Evolutionary conservation across 2,888 invertebrate genomes (phyloP), one percentile per base, ranked within the genome.

Genomic region (Choristoneura rosaceana): DNA sequence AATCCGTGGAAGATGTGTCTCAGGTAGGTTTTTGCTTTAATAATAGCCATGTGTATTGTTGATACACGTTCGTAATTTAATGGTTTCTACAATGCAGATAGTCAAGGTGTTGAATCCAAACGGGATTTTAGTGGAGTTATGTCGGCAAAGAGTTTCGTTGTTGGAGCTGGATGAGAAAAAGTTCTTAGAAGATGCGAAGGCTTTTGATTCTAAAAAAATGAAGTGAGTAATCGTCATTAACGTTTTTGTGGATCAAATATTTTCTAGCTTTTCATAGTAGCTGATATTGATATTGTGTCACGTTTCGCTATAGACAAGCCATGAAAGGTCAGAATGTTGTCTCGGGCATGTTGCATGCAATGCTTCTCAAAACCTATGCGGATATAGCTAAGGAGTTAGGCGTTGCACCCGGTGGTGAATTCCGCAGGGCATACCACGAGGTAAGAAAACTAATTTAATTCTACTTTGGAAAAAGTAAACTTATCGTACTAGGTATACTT

Each of bases 371-470:
- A 78, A 92, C 94, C 0, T 94, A 94, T 67, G 94, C 94, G 34
- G 94, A 94, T 74, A 91, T 94, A 50, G 92, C 94, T 0, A 93
- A 89, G 77, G 94, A 94, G 79, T 79, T 94, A 61, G 94, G 92
- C 1, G 94, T 94, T 0, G 94, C 94, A 7, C 94, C 94, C 0
- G 94, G 94, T 0, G 94, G 94, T 33, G 94, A 94, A 77, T 94
- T 94, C 75, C 84, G 94, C 64, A 84, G 93, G 81, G 94, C 94
- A 8, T 94, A 93, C 78, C 93, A 93, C 45, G 94, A 94, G 88
- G 94, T 92, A 71, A 50, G 76, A 66, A 50, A 43, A 10, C 43
- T 2, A 47, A 47, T 47, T 14, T 9, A 9, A 43, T 12, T 33
- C 5, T 61, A 58, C 17, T 63, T 64, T 45, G 43, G 43, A 12